Evolutionary conservation across 1,140 invertebrate species (phyloP), one percentile per base, ranked within the genome.

Genomic region (Drosophila guanche): DNA sequence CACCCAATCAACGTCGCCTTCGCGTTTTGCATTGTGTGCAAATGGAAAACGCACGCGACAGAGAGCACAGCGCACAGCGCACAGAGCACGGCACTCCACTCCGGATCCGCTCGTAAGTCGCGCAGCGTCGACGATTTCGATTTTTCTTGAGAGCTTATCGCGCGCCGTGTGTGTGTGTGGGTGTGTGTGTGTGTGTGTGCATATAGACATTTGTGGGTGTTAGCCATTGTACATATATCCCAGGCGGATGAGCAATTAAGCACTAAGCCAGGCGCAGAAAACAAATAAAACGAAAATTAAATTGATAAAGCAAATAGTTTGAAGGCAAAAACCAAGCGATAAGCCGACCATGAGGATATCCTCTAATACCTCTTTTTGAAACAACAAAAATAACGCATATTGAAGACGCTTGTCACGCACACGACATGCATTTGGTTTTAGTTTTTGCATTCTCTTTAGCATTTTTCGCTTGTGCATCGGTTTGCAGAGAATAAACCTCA

Each of bases 31-130:
- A 76, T 74, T 74, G 79, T 75, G 37, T 70, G 79, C 71, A 79
- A 85, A 85, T 76, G 59, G 43, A 66, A 51, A 66, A 51, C 66
- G 80, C 77, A 77, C 80, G 77, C 80, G 81, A 85, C 80, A 62
- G 66, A 76, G 79, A 85, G 16, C 16, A 20, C 16, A 20, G 16
- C 16, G 16, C 16, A 20, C 16, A 20, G 16, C 16, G 16, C 16
- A 85, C 80, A 62, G 66, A 76, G 79, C 79, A 77, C 63, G 54
- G 62, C 54, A 20, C 33, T 37, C 33, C 33, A 10, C 2, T 12
- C 33, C 33, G 6, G 6, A 29, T 29, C 27, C 27, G 33, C 33
- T 37, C 23, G 16, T 46, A 40, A 77, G 33, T 37, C 71, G 62
- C 71, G 27, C 45, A 22, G 27, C 42, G 57, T 23, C 41, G 57